phyloP scores from a whole-genome alignment of 2,888 invertebrate species.

The Bombylius discolor region DNA sequence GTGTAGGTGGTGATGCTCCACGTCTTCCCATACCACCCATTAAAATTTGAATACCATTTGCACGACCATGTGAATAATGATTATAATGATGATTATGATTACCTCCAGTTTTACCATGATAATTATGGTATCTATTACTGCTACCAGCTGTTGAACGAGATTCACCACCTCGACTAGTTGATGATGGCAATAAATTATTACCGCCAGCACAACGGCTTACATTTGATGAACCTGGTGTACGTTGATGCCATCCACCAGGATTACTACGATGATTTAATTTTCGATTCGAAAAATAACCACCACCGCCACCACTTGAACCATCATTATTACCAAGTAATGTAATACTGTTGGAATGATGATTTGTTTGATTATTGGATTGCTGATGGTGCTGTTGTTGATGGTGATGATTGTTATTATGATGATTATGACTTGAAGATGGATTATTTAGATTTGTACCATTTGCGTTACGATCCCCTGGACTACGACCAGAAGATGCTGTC shows the following conservation, averaged over 20 bases:
- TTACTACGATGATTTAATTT: constrained; percentile 19
- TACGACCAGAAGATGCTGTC: constrained; percentile 4
- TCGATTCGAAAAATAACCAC: constrained; percentile 22
- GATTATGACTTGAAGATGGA: not conserved
- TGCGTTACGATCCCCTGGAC: constrained; percentile 13
- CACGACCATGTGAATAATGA: constrained; percentile 9
- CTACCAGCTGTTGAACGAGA: constrained; percentile 2
- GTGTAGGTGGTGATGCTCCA: constrained; percentile 26
- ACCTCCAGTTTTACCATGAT: constrained; percentile 1
- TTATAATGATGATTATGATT: constrained; percentile 6
- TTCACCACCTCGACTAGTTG: not conserved
- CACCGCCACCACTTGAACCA: constrained; percentile 14
- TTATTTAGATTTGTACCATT: constrained; percentile 11
- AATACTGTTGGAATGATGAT: constrained; percentile 4
- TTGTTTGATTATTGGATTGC: not conserved
- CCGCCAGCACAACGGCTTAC: constrained; percentile 6
- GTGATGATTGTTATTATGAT: not conserved
- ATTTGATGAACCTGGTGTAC: constrained; percentile 5
- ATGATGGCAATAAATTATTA: constrained; percentile 9
- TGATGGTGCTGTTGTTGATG: constrained; percentile 2
- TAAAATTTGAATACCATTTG: constrained; percentile 11
- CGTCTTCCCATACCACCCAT: constrained; percentile 4
- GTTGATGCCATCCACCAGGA: constrained; percentile 20
- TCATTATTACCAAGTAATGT: not conserved
- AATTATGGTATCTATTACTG: not conserved